Evolutionary conservation across 2,797 vertebrate genomes (phyloP).

Genomic region (Simalia tracyae): DNA sequence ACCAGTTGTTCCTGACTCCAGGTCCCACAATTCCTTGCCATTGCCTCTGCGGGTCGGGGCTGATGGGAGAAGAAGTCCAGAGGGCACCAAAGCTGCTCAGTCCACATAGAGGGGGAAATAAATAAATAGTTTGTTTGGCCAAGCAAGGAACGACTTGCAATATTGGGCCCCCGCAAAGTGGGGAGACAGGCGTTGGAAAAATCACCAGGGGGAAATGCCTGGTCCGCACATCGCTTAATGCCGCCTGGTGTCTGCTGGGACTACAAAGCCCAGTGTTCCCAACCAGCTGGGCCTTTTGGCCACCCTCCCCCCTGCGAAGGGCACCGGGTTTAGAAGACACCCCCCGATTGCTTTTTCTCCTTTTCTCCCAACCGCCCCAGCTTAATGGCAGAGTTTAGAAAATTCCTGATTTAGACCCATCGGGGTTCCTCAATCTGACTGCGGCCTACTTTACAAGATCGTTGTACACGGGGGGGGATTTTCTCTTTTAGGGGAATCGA

Average conservation of each 20-base stretch:
- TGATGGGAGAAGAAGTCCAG: not conserved
- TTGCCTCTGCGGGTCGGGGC: not conserved
- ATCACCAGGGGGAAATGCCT: not conserved
- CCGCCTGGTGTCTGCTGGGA: not conserved
- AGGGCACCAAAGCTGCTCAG: not conserved
- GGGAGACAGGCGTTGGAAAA: too few species aligned
- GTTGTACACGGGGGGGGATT: not conserved
- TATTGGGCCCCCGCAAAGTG: too few species aligned
- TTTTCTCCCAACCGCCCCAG: not conserved
- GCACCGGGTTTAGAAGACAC: not conserved
- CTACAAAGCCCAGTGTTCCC: not conserved
- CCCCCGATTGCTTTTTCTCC: not conserved
- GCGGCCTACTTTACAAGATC: not conserved
- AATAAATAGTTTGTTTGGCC: not conserved
- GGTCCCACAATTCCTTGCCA: not conserved
- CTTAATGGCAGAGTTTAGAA: not conserved
- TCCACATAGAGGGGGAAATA: not conserved
- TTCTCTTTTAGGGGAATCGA: conserved; percentile 78
- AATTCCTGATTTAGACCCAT: not conserved
- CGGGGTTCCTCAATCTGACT: not conserved
- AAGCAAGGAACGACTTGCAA: not conserved
- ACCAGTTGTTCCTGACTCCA: not conserved
- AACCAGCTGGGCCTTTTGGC: not conserved
- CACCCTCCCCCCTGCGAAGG: not conserved
- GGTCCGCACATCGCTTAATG: not conserved